Evolutionary conservation across 2,888 invertebrate genomes (phyloP).

Genomic region (Terebella lapidaria): DNA sequence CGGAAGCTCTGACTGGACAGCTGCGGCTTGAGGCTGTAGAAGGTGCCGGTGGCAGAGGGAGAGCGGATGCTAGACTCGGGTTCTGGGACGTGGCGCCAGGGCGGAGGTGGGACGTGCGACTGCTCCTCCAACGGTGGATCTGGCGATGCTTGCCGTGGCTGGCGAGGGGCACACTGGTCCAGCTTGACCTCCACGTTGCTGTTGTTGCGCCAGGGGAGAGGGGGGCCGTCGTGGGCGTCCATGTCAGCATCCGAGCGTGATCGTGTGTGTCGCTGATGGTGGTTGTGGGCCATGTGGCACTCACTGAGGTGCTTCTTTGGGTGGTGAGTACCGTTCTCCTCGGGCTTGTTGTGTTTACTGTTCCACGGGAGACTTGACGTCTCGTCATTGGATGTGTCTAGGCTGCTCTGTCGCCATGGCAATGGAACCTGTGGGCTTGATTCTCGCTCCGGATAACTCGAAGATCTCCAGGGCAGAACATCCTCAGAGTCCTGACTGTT

Average conservation of each 20-base stretch:
- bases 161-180: conserved; percentile 7
- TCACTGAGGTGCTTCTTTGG: neutral
- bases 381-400: neutral
- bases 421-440: neutral
- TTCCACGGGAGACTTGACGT: neutral
- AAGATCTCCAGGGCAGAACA: neutral
- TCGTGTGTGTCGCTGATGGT: neutral
- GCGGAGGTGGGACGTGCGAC: conserved; percentile 8
- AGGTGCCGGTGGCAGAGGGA: conserved; percentile 4
- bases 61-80: conserved; percentile 11
- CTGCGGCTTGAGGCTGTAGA: conserved; percentile 14
- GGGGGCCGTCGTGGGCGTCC: neutral
- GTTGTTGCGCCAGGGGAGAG: conserved; percentile 9
- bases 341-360: neutral
- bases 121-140: neutral
- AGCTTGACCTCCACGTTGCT: conserved; percentile 1
- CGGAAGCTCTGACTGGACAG: conserved; percentile 19
- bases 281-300: neutral
- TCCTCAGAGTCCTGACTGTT: neutral
- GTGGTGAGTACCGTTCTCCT: neutral
- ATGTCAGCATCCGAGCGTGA: neutral
- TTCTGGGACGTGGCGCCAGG: conserved; percentile 11
- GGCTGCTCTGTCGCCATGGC: conserved; percentile 1
- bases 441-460: neutral
- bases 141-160: neutral